Conservation (phyloP, 2,888 invertebrate genomes). For the Xylocampa areola region DNA sequence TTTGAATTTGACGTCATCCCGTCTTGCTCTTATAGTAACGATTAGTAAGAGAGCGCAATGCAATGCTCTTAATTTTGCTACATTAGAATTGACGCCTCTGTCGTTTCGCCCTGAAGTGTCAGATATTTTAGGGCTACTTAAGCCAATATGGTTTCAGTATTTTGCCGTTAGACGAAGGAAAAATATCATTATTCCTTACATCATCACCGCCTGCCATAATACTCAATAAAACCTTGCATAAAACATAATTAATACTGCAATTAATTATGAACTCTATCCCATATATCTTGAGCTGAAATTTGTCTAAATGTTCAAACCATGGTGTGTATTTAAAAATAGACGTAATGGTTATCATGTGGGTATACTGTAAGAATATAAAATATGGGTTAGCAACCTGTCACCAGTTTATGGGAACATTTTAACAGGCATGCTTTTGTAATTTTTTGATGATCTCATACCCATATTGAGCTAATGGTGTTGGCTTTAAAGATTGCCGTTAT, state of each 20-base stretch:
- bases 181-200: slow-evolving; percentile 23
- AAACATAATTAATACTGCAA: slow-evolving; percentile 14
- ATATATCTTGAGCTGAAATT: background rate
- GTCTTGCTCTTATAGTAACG: too few species aligned
- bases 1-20: too few species aligned
- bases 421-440: slow-evolving; percentile 18
- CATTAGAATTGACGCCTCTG: too few species aligned
- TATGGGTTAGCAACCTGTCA: slow-evolving; percentile 49
- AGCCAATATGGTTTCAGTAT: too few species aligned
- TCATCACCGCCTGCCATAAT: slow-evolving; percentile 25
- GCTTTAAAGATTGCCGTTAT: background rate
- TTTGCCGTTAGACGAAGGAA: background rate
- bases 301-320: background rate
- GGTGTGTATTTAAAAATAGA: slow-evolving; percentile 41
- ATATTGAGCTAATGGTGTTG: background rate
- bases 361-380: slow-evolving; percentile 38
- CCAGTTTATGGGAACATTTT: slow-evolving; percentile 20
- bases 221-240: slow-evolving; percentile 24
- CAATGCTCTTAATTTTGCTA: too few species aligned
- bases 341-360: slow-evolving; percentile 27
- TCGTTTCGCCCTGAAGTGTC: too few species aligned
- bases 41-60: too few species aligned
- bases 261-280: slow-evolving; percentile 3
- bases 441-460: slow-evolving; percentile 29
- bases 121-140: too few species aligned